Base-by-base conservation (phyloP, 2,888 invertebrate genomes). In the Acanthosoma haemorrhoidale region DNA sequence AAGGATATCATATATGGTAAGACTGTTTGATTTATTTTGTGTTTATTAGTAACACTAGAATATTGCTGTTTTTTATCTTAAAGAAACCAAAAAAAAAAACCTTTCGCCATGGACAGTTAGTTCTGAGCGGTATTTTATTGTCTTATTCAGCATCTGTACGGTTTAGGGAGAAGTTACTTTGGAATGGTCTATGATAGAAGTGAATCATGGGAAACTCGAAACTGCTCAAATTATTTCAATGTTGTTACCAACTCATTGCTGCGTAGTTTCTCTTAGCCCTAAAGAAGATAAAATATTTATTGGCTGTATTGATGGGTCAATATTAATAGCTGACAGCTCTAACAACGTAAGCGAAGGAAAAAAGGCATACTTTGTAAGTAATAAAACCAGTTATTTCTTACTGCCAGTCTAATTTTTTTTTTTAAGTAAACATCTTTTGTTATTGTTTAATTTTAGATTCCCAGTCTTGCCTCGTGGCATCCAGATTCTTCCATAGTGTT, bases 291-390 rank as follows among this genome's bases (percentile, higher is more conserved):
- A 89, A 76, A 81, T 95, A 8, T 81, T 94, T 29, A 80, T 92
- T 57, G 92, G 92, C 8, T 94, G 94, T 77, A 89, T 91, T 61
- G 94, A 95, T 81, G 91, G 91, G 4, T 88, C 92, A 3, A 80
- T 96, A 72, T 90, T 90, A 41, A 81, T 95, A 25, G 86, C 92
- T 76, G 92, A 95, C 81, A 84, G 88, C 71, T 82, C 84, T 29
- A 85, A 87, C 73, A 90, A 91, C 58, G 86, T 88, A 3, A 88
- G 90, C 59, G 31, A 38, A 15, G 9, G 32, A 13, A 69, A 34
- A 51, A 67, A 67, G 79, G 88, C 90, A 69, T 87, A 90, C 69
- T 90, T 95, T 82, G 93, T 93, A 80, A 85, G 87, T 83, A 34
- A 6, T 1, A 59, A 59, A 36, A 25, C 6, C 15, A 59, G 2